Evolutionary conservation across 2,113 vertebrate species (phyloP), one percentile per base, ranked within the genome.

Genomic region (Recurvirostra avosetta): DNA sequence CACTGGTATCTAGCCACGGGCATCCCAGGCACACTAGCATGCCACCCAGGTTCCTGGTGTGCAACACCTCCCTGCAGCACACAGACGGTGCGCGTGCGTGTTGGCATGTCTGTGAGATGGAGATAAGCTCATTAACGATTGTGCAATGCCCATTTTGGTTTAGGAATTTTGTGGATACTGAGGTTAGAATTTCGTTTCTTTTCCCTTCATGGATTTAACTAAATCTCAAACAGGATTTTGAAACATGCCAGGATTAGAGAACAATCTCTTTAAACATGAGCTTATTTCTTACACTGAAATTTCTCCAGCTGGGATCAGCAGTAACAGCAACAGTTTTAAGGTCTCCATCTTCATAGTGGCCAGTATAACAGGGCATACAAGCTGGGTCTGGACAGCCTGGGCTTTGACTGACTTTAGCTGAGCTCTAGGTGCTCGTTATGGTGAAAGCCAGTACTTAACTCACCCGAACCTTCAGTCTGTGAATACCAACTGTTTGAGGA

Each of bases 141-240:
- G 1, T 34, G 38, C 6, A 5, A 30, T 75, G 62, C 40, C 66
- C 15, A 2, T 65, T 85, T 77, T 47, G 20, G 47, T 72, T 71
- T 76, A 67, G 70, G 81, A 93, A 71, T 88, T 84, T 75, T 95
- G 85, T 50, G 27, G 61, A 68, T 55, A 25, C 34, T 25, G 32
- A 92, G 70, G 85, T 72, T 91, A 85, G 56, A 82, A 88, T 93
- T 94, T 82, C 17, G 85, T 65, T 34, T 72, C 70, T 88, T 90
- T 77, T 92, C 20, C 29, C 82, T 94, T 93, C 66, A 61, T 49
- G 74, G 88, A 84, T 91, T 97, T 93, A 88, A 68, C 66, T 93
- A 92, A 94, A 94, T 87, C 95, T 95, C 90, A 93, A 29, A 26
- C 71, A 94, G 74, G 62, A 90, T 96, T 96, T 92, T 79, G 62